Evolutionary conservation across 2,797 vertebrate genomes (phyloP), one percentile per base, ranked within the genome.

Genomic region (Gallirallus australis): DNA sequence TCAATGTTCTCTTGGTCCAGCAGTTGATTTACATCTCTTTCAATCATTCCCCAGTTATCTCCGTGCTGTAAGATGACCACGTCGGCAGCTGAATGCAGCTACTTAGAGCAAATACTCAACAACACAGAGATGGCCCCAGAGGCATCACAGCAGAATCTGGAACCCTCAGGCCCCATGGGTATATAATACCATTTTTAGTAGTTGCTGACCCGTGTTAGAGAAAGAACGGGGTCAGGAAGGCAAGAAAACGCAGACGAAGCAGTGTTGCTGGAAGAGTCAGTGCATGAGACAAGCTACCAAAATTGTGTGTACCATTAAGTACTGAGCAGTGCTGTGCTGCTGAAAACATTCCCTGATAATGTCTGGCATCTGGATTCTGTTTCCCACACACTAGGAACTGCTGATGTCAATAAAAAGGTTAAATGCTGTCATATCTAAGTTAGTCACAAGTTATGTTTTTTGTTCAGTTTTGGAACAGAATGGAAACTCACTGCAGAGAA

Each of bases 181-280:
- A 61, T 12, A 70, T 18, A 78, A 30, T 12, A 57, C 54, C 70
- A 86, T 79, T 95, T 95, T 90, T 76, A 92, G 86, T 28, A 82
- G 61, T 45, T 86, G 35, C 24, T 96, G 78, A 79, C 56, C 71
- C 21, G 0, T 25, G 48, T 56, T 70, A 70, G 48, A 80, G 47
- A 54, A 86, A 72, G 56, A 91, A 93, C 6, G 37, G 52, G 66
- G 81, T 95, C 91, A 90, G 80, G 69, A 93, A 86, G 64, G 75
- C 83, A 89, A 37, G 71, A 89, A 95, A 92, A 82, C 1, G 7
- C 63, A 90, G 68, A 73, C 0, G 2, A 12, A 88, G 82, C 53
- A 87, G 65, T 7, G 25, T 5, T 77, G 69, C 19, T 80, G 9
- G 56, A 52, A 82, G 52, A 42, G 30, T 23, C 45, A 63, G n/a